Evolutionary conservation across 2,113 vertebrate species (phyloP), one percentile per base, ranked within the genome.

Genomic region (Takifugu bimaculatus): DNA sequence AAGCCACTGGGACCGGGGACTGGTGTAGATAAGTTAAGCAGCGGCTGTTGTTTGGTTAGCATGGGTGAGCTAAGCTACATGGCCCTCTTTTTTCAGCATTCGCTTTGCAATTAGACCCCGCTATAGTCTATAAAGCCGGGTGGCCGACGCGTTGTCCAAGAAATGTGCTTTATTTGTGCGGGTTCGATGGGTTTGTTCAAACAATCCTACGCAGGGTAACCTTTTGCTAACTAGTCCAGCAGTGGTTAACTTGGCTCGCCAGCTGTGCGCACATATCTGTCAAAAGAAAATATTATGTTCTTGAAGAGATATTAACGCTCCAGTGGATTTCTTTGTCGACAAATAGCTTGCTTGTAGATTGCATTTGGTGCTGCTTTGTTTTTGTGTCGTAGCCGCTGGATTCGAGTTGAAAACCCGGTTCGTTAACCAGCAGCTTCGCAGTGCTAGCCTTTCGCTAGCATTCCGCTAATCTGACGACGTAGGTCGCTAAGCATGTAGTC

Each of bases 391-490:
- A 50, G 10, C 13, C 0, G 5, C 10, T 1, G 1, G n/a, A 50
- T 52, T 57, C 1, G 26, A 42, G 2, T 39, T 39, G 14, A 25
- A 70, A 3, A 60, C 69, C 48, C 49, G 58, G 47, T 44, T 26
- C 25, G 44, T 39, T 57, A 60, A 57, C 28, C 53, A 70, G 65
- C 65, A 9, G 59, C 74, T 82, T 53, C 56, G 59, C 26, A 73
- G 13, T 28, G 52, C 50, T 84, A 74, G 79, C 79, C 50, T 14
- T 1, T 13, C 47, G 74, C 63, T 68, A 72, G 56, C 72, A 6
- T 54, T 83, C 85, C 74, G 84, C 83, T 85, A 88, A 74, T 80
- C 63, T 50, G 61, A 87, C 81, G 79, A 82, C 87, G 85, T 62
- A 83, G 81, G 59, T 82, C 59, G 44, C 26, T 50, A 57, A 47